phyloP scores from a whole-genome alignment of 1,140 invertebrate genomes.

The Limonius californicus region DNA sequence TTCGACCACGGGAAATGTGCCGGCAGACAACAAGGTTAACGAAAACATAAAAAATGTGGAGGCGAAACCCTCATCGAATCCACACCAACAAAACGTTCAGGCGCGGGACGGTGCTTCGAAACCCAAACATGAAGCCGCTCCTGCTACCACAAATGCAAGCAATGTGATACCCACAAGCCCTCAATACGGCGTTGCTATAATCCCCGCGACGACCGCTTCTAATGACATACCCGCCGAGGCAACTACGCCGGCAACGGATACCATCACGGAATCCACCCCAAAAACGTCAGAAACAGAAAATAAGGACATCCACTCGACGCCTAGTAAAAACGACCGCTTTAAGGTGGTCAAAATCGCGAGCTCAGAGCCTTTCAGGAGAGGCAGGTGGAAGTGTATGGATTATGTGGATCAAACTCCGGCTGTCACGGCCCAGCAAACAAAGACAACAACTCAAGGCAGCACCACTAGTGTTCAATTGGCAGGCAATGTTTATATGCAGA shows the following conservation, averaged over 20 bases:
- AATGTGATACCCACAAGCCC: constrained; percentile 47
- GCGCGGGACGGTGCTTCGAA: constrained; percentile 22
- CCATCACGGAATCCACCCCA: constrained; percentile 28
- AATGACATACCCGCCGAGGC: constrained; percentile 23
- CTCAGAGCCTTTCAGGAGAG: constrained; percentile 89
- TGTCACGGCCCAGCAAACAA: constrained; percentile 19
- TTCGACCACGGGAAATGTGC: constrained; percentile 44
- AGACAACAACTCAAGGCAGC: constrained; percentile 27
- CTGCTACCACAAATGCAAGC: constrained; percentile 32
- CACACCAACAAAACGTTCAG: constrained; percentile 2
- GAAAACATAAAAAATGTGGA: constrained; percentile 4
- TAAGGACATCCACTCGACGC: constrained; percentile 44
- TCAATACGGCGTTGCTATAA: constrained; percentile 47
- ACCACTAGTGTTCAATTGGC: constrained; percentile 28
- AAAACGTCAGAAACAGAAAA: constrained; percentile 21
- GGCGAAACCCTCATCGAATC: constrained; percentile 4
- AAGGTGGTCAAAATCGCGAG: constrained; percentile 97
- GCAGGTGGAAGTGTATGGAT: constrained; percentile 95
- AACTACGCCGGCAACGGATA: constrained; percentile 26
- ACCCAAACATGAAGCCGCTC: constrained; percentile 11
- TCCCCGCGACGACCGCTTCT: constrained; percentile 29
- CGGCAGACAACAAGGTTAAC: constrained; percentile 26
- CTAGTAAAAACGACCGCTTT: constrained; percentile 75
- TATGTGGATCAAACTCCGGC: constrained; percentile 67
- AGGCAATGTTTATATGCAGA: constrained; percentile 40